Conservation (phyloP, 2,113 vertebrate genomes). For the Chrysochloris asiatica region DNA sequence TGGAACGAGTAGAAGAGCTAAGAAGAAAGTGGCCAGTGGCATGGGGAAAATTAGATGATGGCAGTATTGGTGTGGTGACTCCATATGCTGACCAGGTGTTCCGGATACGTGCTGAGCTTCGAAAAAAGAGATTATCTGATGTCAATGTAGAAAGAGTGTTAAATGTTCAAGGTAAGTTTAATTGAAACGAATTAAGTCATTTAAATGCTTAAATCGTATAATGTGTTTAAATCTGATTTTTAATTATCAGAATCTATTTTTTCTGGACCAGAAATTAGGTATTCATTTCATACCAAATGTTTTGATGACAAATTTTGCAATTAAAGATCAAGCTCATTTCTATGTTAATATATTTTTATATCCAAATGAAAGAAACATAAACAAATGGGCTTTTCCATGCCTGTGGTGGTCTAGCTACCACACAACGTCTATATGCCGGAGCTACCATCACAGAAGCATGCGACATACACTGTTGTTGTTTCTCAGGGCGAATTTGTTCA, state of each 20-base stretch:
- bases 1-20: constrained; percentile 97
- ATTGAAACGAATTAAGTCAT: background rate
- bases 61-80: constrained; percentile 98
- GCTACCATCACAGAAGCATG: background rate
- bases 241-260: constrained; percentile 22
- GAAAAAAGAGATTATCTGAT: constrained; percentile 97
- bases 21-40: constrained; percentile 98
- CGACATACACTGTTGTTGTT: fast-evolving
- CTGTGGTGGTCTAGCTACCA: background rate
- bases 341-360: constrained; percentile 36
- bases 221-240: background rate
- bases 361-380: constrained; percentile 12
- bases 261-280: background rate
- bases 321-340: constrained; percentile 45
- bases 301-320: constrained; percentile 1
- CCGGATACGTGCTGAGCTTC: constrained; percentile 96
- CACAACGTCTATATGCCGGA: background rate
- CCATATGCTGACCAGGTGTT: constrained; percentile 99
- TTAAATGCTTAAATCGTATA: background rate
- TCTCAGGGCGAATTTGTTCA: constrained; percentile 44
- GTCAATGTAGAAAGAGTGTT: constrained; percentile 98
- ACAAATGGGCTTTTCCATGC: background rate
- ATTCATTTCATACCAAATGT: background rate
- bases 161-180: constrained; percentile 95
- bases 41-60: constrained; percentile 98